Evolutionary conservation across 2,888 invertebrate species (phyloP).

Genomic region (Athalia cordata): DNA sequence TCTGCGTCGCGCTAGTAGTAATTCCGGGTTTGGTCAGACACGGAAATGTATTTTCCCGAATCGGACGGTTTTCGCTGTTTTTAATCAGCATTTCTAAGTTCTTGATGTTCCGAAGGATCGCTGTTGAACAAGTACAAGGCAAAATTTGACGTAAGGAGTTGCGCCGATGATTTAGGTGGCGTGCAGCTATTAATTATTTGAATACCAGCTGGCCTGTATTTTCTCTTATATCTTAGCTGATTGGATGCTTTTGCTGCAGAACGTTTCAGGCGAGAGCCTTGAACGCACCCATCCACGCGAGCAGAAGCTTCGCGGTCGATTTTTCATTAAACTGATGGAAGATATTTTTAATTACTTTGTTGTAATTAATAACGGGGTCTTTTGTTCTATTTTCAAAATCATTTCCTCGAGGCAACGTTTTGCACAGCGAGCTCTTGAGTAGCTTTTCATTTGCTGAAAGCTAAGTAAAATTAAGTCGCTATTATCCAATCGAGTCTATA

Average conservation of each 20-base stretch:
- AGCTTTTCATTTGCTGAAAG: constrained; percentile 42
- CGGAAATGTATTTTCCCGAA: not conserved
- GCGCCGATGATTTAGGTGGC: constrained; percentile 7
- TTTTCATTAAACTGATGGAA: constrained; percentile 43
- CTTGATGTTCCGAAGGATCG: no score
- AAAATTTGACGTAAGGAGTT: constrained; percentile 2
- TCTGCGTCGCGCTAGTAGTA: not conserved
- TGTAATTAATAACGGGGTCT: constrained; percentile 38
- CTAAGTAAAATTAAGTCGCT: constrained; percentile 21
- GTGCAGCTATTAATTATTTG: constrained; percentile 25
- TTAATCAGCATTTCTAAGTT: not conserved
- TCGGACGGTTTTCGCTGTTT: not conserved
- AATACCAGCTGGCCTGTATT: constrained; percentile 17
- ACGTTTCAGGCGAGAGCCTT: not conserved
- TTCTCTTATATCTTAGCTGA: constrained; percentile 18
- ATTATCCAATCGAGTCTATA: not conserved
- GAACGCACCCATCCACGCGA: constrained; percentile 29
- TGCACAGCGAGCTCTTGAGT: constrained; percentile 2
- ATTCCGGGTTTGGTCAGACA: constrained; percentile 19
- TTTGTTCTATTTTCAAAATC: constrained; percentile 32
- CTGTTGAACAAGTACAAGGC: not conserved
- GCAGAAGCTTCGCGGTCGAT: constrained; percentile 34
- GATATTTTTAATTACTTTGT: constrained; percentile 37
- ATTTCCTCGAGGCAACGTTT: constrained; percentile 19
- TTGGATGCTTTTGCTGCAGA: constrained; percentile 18